Percentiles rank a stretch among this genome's conserved stretches.
These are phyloP conservation scores for Erynnis tages DNA, from an alignment of 2,888 invertebrate species.

Conservation along the genomic window DNA sequence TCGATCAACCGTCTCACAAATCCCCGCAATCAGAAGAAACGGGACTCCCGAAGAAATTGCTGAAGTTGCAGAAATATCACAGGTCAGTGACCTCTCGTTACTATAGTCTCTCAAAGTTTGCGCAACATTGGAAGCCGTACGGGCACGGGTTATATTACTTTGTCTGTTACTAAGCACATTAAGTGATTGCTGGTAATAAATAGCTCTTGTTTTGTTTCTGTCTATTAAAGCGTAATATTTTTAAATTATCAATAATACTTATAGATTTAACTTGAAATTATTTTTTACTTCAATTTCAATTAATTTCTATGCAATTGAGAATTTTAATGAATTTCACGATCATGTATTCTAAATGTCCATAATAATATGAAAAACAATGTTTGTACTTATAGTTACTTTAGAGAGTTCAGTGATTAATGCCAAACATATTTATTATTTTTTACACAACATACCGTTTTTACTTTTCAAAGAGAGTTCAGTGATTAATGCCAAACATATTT, in stretches of 20 bases:
- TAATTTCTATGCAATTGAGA: too few relatives aligned
- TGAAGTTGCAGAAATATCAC: conserved; percentile 81
- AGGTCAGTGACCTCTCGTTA: conserved; percentile 76
- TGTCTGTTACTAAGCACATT: conserved; percentile 1
- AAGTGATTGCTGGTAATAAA: conserved; percentile 6
- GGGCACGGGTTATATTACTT: conserved; percentile 8
- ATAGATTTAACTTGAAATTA: too few relatives aligned
- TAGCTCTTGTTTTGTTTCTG: not conserved
- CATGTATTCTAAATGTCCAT: too few relatives aligned
- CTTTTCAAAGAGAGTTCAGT: too few relatives aligned
- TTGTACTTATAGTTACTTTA: too few relatives aligned
- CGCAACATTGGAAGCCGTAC: conserved; percentile 50
- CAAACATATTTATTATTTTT: too few relatives aligned
- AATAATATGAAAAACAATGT: too few relatives aligned
- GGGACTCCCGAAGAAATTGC: conserved; percentile 67
- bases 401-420: too few relatives aligned
- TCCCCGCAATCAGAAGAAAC: conserved; percentile 60
- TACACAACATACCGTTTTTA: too few relatives aligned
- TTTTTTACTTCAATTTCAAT: too few relatives aligned
- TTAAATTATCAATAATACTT: not conserved
- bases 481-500: too few relatives aligned
- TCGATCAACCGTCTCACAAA: conserved; percentile 62
- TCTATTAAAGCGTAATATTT: not conserved
- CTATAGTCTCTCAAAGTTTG: conserved; percentile 41
- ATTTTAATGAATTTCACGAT: too few relatives aligned